Percentiles rank a stretch among this genome's conserved stretches.
Conservation (phyloP, 2,888 invertebrate species). For the Drosophila putrida region DNA sequence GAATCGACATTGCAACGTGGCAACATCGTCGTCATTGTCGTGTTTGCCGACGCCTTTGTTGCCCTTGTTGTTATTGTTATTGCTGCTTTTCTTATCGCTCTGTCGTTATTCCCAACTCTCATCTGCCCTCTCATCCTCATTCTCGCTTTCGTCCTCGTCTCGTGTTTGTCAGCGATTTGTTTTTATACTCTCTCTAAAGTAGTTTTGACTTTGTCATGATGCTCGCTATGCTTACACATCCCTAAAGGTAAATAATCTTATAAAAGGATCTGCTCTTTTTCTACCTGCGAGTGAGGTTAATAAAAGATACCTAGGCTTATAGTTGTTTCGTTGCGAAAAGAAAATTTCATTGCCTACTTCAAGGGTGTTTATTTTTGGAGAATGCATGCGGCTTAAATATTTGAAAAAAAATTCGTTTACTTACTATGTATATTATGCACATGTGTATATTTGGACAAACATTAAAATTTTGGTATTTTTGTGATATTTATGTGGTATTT, state of each 20-base stretch:
- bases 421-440: too few relatives aligned
- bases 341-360: conserved; percentile 42
- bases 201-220: conserved; percentile 11
- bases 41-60: conserved; percentile 49
- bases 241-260: conserved; percentile 14
- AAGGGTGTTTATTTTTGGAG: too few relatives aligned
- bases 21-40: conserved; percentile 52
- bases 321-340: not conserved
- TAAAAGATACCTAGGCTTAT: not conserved
- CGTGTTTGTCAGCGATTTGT: conserved; percentile 33
- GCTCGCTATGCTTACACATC: conserved; percentile 9
- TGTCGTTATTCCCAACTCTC: conserved; percentile 31
- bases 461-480: too few relatives aligned
- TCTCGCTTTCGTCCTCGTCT: conserved; percentile 41
- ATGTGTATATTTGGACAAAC: too few relatives aligned
- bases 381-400: too few relatives aligned
- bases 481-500: too few relatives aligned
- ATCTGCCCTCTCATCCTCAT: conserved; percentile 27
- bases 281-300: conserved; percentile 7
- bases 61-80: conserved; percentile 17
- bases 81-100: conserved; percentile 8
- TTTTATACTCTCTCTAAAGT: conserved; percentile 28
- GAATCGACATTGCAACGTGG: conserved; percentile 70
- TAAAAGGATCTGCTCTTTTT: not conserved
- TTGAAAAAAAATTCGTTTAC: too few relatives aligned